Percentiles rank a stretch among this genome's conserved stretches.
Conservation (phyloP, 1,140 invertebrate genomes). For the Zaprionus lachaisei region DNA sequence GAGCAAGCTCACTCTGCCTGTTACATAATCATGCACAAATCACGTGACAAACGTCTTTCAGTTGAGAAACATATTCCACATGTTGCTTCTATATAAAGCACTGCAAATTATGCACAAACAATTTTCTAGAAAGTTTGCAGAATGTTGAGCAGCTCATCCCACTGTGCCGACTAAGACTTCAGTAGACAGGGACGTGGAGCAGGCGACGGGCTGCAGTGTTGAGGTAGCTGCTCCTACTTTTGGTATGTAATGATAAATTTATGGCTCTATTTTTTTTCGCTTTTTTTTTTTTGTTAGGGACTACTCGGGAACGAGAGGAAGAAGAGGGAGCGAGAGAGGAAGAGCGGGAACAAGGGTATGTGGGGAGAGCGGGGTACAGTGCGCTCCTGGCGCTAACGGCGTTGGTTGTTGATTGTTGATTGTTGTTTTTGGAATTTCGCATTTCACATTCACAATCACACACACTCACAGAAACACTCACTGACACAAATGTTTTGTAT, state of each 20-base stretch:
- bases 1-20: neutral
- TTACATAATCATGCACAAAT: neutral
- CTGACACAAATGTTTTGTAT: conserved; percentile 51
- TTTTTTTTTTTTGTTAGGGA: conserved; percentile 27
- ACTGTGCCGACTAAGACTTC: neutral
- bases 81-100: too few relatives aligned
- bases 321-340: conserved; percentile 1
- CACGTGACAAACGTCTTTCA: neutral
- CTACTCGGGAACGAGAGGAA: conserved; percentile 8
- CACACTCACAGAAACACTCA: conserved; percentile 54
- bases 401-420: conserved; percentile 65
- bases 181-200: neutral
- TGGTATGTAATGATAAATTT: conserved; percentile 69
- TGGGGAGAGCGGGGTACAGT: neutral
- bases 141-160: neutral
- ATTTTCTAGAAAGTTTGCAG: neutral
- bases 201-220: conserved; percentile 49
- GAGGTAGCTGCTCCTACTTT: conserved; percentile 56
- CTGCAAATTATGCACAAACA: neutral
- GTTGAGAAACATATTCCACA: neutral
- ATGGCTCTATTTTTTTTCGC: conserved; percentile 51
- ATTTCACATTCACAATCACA: conserved; percentile 58
- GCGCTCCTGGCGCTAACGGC: conserved; percentile 60
- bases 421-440: conserved; percentile 69
- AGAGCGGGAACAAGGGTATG: neutral